Evolutionary conservation across 1,140 invertebrate species (phyloP).

Genomic region (Drosophila ananassae): DNA sequence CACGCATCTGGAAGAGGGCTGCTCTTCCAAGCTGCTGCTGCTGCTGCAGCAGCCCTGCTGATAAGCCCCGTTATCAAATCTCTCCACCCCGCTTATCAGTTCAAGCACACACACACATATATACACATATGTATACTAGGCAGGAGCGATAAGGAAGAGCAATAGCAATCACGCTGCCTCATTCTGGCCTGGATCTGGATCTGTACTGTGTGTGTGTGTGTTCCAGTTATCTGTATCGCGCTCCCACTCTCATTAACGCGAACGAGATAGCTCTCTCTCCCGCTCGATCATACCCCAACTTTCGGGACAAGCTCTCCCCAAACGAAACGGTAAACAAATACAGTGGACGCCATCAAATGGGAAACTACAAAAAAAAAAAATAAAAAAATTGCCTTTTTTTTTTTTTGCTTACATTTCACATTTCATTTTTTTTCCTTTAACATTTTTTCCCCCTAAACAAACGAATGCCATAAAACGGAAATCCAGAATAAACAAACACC

Average conservation of each 20-base stretch:
- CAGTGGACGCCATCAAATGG: conserved; percentile 8
- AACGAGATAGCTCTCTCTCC: conserved; percentile 11
- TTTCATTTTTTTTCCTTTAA: background rate
- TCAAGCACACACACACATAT: conserved; percentile 2
- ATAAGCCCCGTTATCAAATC: conserved; percentile 44
- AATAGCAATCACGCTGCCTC: conserved; percentile 38
- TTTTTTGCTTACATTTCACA: background rate
- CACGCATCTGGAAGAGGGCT: conserved; percentile 33
- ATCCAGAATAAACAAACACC: background rate
- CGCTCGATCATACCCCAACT: background rate
- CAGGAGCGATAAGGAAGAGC: conserved; percentile 31
- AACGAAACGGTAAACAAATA: conserved; percentile 39
- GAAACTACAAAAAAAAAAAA: background rate
- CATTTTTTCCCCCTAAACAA: background rate
- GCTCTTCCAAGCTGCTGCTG: conserved; percentile 2
- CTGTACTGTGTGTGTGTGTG: conserved; percentile 8
- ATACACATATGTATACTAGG: background rate
- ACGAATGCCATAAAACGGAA: background rate
- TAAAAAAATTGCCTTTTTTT: background rate
- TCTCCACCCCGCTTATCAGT: conserved; percentile 22
- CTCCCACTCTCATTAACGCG: conserved; percentile 5
- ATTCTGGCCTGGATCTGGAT: conserved; percentile 40
- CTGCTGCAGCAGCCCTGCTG: conserved; percentile 8
- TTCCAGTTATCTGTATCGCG: conserved; percentile 45
- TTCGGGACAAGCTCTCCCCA: background rate